These are phyloP conservation scores for Crypturellus undulatus DNA, from an alignment of 2,113 vertebrate species.

Conservation along the genomic window DNA sequence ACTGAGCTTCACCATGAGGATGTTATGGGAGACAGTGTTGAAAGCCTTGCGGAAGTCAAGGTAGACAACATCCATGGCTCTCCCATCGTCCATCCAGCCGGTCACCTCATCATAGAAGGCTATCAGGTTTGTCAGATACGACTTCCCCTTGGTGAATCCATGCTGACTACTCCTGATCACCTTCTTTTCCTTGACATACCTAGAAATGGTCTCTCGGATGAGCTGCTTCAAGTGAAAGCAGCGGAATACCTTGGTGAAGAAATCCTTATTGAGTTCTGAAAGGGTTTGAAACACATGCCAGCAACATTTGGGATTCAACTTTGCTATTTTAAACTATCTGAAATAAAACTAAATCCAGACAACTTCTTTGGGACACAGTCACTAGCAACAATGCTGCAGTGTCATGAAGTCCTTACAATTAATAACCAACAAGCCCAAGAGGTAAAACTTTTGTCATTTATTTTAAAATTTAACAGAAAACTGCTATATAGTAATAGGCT, in stretches of 20 bases:
- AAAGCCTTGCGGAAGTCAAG: too few relatives aligned
- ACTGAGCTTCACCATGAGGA: too few relatives aligned
- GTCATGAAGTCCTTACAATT: background rate
- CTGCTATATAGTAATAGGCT: background rate
- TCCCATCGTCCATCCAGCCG: too few relatives aligned
- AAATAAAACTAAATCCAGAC: background rate
- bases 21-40: too few relatives aligned
- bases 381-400: background rate
- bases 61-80: too few relatives aligned
- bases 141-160: too few relatives aligned
- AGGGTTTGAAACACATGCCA: fast-evolving
- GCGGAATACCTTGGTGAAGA: background rate
- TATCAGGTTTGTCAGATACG: too few relatives aligned
- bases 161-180: too few relatives aligned
- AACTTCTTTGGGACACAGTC: background rate
- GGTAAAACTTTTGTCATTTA: background rate
- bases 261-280: background rate
- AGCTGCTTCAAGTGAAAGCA: background rate
- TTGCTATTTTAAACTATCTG: background rate
- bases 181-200: too few relatives aligned
- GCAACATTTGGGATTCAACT: background rate
- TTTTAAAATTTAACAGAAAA: background rate
- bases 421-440: background rate
- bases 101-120: too few relatives aligned
- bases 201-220: too few relatives aligned